phyloP scores from a whole-genome alignment of 2,888 invertebrate species.

The Pristionchus mayeri region DNA sequence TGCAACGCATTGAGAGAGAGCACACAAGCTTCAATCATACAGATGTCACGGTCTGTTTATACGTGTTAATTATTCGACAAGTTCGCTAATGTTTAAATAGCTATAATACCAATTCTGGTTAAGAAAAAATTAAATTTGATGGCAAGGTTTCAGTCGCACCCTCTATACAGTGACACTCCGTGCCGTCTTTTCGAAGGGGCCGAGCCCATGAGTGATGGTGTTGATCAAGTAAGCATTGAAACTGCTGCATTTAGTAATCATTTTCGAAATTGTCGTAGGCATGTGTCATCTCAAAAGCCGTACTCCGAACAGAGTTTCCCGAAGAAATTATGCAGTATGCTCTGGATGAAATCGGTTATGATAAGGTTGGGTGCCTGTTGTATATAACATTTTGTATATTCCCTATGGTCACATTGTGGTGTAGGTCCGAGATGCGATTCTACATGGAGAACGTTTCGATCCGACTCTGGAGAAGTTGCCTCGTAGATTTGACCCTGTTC shows the following conservation, averaged over 20 bases:
- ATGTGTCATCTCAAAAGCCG: conserved; percentile 64
- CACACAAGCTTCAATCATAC: not conserved
- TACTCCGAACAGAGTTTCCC: conserved; percentile 64
- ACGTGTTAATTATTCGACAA: no score
- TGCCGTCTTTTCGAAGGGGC: conserved; percentile 69
- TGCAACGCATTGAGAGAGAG: conserved; percentile 44
- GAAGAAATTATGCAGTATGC: conserved; percentile 58
- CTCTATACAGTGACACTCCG: conserved; percentile 61
- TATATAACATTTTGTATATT: not conserved
- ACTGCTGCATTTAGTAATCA: not conserved
- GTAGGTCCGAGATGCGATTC: conserved; percentile 68
- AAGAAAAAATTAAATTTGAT: no score
- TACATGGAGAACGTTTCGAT: conserved; percentile 73
- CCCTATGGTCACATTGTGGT: not conserved
- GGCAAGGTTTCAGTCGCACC: conserved; percentile 60
- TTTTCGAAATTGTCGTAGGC: conserved; percentile 59
- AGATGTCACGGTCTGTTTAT: not conserved
- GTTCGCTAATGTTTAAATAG: no score
- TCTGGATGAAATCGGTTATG: conserved; percentile 58
- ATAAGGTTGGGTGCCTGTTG: conserved; percentile 52
- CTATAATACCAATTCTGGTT: no score
- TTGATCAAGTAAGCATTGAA: conserved; percentile 58
- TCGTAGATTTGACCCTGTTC: conserved; percentile 70
- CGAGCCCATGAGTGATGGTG: conserved; percentile 72
- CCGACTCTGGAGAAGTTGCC: conserved; percentile 72